These are phyloP conservation scores for Acanthacorydalis orientalis DNA, from an alignment of 2,888 invertebrate species.

Conservation along the genomic window DNA sequence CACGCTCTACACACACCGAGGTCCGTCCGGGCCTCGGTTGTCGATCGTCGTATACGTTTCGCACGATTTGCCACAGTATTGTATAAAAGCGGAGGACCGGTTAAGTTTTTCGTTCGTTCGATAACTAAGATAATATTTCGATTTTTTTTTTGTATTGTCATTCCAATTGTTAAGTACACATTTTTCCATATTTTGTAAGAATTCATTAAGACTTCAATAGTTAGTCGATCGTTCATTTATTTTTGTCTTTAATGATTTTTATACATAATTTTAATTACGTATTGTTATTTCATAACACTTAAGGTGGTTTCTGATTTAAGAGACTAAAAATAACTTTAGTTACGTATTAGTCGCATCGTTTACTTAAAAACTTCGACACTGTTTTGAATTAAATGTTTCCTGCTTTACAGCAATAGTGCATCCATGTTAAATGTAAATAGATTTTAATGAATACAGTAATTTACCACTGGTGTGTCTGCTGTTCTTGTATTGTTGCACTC, in stretches of 20 bases:
- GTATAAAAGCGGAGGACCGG: too few species aligned
- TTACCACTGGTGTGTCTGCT: conserved; percentile 4
- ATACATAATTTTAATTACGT: conserved; percentile 1
- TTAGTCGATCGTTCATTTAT: neutral
- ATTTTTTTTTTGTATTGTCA: neutral
- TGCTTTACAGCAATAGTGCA: too few species aligned
- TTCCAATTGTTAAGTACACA: neutral
- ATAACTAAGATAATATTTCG: neutral
- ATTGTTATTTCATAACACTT: neutral
- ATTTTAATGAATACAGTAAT: neutral
- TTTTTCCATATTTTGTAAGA: neutral
- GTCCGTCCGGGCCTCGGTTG: too few species aligned
- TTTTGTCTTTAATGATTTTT: conserved; percentile 1
- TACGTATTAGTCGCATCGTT: too few species aligned
- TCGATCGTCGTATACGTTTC: too few species aligned
- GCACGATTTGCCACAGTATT: too few species aligned
- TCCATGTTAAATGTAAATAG: neutral
- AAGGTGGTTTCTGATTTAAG: neutral
- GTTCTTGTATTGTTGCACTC: conserved; percentile 4
- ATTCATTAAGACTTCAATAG: neutral
- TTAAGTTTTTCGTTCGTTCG: neutral
- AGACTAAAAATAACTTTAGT: too few species aligned
- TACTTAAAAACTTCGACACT: too few species aligned
- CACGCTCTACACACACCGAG: neutral
- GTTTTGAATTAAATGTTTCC: too few species aligned